Evolutionary conservation across 2,797 vertebrate genomes (phyloP).

Genomic region (Limosa lapponica): DNA sequence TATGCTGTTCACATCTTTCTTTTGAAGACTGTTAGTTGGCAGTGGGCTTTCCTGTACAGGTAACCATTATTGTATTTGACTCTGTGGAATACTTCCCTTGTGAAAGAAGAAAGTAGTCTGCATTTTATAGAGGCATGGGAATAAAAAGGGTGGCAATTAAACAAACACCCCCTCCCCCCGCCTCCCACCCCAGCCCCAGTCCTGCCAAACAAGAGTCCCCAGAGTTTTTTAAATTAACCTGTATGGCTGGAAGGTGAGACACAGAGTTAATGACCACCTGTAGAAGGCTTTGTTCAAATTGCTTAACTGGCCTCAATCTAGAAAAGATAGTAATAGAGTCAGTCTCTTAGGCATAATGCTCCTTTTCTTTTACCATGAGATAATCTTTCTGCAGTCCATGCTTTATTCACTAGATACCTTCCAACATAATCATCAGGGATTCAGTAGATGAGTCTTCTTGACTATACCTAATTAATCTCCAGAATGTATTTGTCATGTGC

Average conservation of each 20-base stretch:
- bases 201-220: not conserved
- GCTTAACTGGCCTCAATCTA: not conserved
- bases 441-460: not conserved
- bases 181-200: rapidly evolving
- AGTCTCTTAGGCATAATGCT: not conserved
- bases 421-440: not conserved
- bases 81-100: not conserved
- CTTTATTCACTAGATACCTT: not conserved
- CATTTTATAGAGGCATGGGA: not conserved
- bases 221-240: not conserved
- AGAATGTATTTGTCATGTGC: not conserved
- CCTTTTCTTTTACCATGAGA: not conserved
- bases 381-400: not conserved
- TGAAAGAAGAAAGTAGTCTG: not conserved
- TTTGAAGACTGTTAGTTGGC: not conserved
- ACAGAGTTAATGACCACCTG: not conserved
- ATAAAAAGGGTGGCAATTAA: not conserved
- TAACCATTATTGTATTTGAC: not conserved
- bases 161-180: not conserved
- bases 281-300: not conserved
- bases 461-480: not conserved
- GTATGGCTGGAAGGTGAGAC: not conserved
- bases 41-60: not conserved
- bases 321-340: not conserved
- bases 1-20: not conserved